Percentiles rank a stretch among this genome's conserved stretches.
phyloP scores from a whole-genome alignment of 1,140 invertebrate genomes.

The Cataglyphis hispanica region DNA sequence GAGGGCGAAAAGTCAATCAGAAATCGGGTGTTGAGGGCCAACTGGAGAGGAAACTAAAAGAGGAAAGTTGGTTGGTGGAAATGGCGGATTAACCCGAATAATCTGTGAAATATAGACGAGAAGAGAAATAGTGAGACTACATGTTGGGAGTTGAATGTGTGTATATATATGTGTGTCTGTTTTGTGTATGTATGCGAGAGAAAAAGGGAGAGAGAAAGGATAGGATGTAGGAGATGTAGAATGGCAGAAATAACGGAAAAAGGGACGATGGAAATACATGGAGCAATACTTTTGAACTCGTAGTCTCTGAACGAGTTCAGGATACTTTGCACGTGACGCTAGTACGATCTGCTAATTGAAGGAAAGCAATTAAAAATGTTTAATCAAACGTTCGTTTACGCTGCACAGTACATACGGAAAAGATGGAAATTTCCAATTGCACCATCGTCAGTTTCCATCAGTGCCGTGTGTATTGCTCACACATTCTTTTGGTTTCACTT shows the following conservation, averaged over 20 bases:
- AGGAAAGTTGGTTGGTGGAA: constrained; percentile 43
- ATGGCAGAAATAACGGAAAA: constrained; percentile 21
- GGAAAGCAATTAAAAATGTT: constrained; percentile 75
- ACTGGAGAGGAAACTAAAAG: background rate
- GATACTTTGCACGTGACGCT: constrained; percentile 37
- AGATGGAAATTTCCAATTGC: constrained; percentile 37
- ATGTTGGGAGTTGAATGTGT: constrained; percentile 11
- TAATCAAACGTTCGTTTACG: constrained; percentile 70
- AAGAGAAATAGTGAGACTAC: constrained; percentile 34
- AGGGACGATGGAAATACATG: constrained; percentile 27
- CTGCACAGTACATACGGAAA: background rate
- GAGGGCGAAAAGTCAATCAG: constrained; percentile 72
- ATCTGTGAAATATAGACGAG: constrained; percentile 53
- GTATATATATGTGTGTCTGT: background rate
- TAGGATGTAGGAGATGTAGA: background rate
- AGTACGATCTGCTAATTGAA: constrained; percentile 62
- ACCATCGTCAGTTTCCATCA: constrained; percentile 26
- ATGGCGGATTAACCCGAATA: constrained; percentile 71
- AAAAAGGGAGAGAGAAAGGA: background rate
- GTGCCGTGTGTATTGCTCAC: constrained; percentile 13
- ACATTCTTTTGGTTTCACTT: constrained; percentile 23
- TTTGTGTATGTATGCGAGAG: background rate
- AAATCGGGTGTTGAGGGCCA: constrained; percentile 62
- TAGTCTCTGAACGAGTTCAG: constrained; percentile 36
- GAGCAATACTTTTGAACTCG: constrained; percentile 32